Base-by-base conservation (phyloP, 2,113 vertebrate genomes). In the Enhydra lutris region DNA sequence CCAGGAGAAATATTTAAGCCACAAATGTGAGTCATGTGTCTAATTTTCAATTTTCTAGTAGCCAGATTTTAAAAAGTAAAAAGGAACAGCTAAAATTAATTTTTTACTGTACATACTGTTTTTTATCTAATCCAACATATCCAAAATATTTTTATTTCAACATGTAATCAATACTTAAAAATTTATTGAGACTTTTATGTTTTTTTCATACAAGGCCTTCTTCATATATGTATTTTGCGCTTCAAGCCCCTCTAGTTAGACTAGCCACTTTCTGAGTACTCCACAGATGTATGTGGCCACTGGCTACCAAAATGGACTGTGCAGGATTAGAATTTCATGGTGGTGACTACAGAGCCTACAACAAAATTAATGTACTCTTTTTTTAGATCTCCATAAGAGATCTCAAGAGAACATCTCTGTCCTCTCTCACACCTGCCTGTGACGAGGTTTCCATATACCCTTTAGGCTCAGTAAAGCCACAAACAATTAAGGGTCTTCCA, bases 21-120 rank as follows among this genome's bases (percentile, higher is more conserved):
- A 86, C 50, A 78, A 89, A 90, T 67, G 23, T 94, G 29, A 92
- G 39, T 42, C 21, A 17, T 7, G 39, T 17, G 8, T 91, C 23
- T 50, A 82, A 95, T 73, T 78, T 91, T 65, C 89, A 96, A 47
- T 55, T 76, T 89, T 86, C 80, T 79, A 92, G 45, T 67, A 84
- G 52, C 13, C 57, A 97, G 17, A 93, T 52, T 85, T n/a, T 55
- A 89, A 57, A 69, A 91, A 80, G n/a, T 84, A 74, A 91, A 95
- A 65, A 42, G 0, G 39, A 55, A 50, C 3, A 57, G 1, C 26
- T 52, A 79, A 74, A 92, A 86, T 89, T 78, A 92, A 85, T 80
- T 82, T 67, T 52, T 45, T 59, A 57, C 39, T 61, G 55, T 23
- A 80, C 26, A 45, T 50, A 55, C 39, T 69, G 39, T 23, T 74